phyloP scores from a whole-genome alignment of 92 coral and sea anemone species.

The Micromussa lordhowensis region DNA sequence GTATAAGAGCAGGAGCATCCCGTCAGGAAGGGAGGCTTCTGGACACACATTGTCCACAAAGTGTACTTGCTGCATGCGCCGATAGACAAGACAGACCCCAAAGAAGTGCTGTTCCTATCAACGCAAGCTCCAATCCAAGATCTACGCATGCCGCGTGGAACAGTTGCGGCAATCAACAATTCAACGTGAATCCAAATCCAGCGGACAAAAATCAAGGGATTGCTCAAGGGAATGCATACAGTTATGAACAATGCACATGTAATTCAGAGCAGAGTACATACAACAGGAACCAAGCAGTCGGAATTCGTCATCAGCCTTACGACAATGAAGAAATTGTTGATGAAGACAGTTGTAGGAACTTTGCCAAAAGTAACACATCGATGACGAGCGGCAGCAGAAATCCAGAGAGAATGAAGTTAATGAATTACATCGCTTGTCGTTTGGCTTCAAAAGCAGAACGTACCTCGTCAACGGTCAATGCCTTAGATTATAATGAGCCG shows the following conservation, averaged over 20 bases:
- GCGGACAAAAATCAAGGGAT: neutral
- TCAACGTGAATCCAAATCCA: neutral
- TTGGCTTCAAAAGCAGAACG: neutral
- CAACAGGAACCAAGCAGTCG: neutral
- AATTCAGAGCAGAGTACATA: neutral
- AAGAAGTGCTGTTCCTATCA: neutral
- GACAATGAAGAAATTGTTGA: neutral
- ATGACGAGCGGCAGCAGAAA: neutral
- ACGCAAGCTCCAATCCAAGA: neutral
- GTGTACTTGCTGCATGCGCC: neutral
- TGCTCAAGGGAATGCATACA: neutral
- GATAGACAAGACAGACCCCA: neutral
- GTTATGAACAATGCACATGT: neutral
- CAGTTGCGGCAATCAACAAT: neutral
- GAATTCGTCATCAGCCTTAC: neutral
- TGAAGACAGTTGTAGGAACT: neutral
- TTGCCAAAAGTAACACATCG: neutral
- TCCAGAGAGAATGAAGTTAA: neutral
- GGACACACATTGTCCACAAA: neutral
- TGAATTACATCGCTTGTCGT: conserved; percentile 8
- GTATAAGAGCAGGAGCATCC: neutral
- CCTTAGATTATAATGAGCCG: neutral
- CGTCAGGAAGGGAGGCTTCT: neutral
- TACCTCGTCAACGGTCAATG: neutral
- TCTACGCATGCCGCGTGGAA: neutral